phyloP scores from a whole-genome alignment of 2,888 invertebrate species.

The Branchellion lobata region DNA sequence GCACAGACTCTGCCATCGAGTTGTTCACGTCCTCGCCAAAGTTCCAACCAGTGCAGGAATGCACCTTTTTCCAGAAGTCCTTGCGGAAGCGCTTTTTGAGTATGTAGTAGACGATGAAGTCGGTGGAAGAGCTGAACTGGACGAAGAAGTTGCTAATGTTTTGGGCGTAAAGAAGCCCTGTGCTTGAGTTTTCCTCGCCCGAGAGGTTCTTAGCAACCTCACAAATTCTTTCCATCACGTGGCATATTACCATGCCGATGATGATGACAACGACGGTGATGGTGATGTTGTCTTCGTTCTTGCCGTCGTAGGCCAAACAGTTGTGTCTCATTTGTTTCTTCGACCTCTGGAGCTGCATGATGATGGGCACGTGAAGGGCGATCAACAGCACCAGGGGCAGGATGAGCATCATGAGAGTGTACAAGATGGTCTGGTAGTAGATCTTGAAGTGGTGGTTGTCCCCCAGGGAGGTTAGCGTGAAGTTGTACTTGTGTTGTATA shows the following conservation, averaged over 20 bases:
- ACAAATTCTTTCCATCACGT: conserved; percentile 35
- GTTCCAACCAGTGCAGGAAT: conserved; percentile 7
- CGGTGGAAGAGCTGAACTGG: conserved; percentile 44
- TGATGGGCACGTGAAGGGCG: conserved; percentile 45
- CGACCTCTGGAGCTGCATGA: conserved; percentile 43
- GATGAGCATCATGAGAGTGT: conserved; percentile 43
- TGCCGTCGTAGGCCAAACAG: conserved; percentile 38
- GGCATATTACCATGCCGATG: conserved; percentile 31
- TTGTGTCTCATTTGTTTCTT: conserved; percentile 42
- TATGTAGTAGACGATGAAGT: conserved; percentile 45
- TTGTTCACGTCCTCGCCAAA: neutral
- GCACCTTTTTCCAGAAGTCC: conserved; percentile 35
- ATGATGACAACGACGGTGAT: conserved; percentile 46
- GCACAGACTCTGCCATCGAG: neutral
- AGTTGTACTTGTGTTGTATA: neutral
- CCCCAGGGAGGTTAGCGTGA: conserved; percentile 5
- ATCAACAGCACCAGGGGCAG: conserved; percentile 44
- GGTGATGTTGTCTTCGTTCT: conserved; percentile 47
- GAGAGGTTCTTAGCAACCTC: conserved; percentile 25
- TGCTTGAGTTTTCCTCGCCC: conserved; percentile 24
- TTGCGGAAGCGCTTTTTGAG: conserved; percentile 41
- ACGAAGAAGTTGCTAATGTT: conserved; percentile 44
- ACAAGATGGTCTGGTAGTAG: conserved; percentile 45
- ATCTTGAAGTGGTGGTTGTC: conserved; percentile 35
- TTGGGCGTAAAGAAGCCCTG: conserved; percentile 31